A percentile compares a stretch with the other conserved stretches of the same genome.
phyloP scores from a whole-genome alignment of 1,140 invertebrate genomes.

The Subanguina moxae region DNA sequence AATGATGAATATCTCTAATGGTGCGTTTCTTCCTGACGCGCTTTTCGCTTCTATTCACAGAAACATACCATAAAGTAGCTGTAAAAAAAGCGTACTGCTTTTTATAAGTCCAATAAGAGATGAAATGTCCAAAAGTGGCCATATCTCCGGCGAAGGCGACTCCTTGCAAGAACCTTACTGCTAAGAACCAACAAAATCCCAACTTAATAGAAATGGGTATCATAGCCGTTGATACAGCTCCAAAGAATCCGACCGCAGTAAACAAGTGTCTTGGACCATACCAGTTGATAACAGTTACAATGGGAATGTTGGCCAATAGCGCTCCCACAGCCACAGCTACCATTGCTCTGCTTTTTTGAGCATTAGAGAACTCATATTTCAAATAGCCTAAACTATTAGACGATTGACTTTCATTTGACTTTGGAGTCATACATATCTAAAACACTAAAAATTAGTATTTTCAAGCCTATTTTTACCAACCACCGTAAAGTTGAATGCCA shows the following conservation, averaged over 20 bases:
- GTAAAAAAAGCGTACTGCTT: constrained; percentile 36
- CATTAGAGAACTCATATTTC: not conserved
- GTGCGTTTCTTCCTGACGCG: too few relatives aligned
- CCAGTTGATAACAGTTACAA: constrained; percentile 31
- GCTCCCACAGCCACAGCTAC: not conserved
- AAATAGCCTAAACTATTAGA: not conserved
- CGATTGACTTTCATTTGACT: not conserved
- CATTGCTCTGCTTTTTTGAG: constrained; percentile 4
- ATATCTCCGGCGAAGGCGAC: constrained; percentile 36
- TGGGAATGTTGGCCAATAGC: not conserved
- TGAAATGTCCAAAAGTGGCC: constrained; percentile 32
- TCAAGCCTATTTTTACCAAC: not conserved
- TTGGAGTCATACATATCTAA: constrained; percentile 5
- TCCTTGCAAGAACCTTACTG: constrained; percentile 23
- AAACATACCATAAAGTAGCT: constrained; percentile 20
- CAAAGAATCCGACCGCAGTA: constrained; percentile 34
- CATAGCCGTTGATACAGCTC: constrained; percentile 32
- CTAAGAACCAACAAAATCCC: constrained; percentile 29
- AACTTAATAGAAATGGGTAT: constrained; percentile 21
- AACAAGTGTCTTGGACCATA: constrained; percentile 35
- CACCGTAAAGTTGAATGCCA: constrained; percentile 36
- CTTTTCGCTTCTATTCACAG: too few relatives aligned
- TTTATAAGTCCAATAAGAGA: constrained; percentile 22
- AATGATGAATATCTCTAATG: too few relatives aligned
- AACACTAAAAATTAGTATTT: not conserved